Evolutionary conservation across 2,113 vertebrate species (phyloP), one percentile per base, ranked within the genome.

Genomic region (Manacus vitellinus): DNA sequence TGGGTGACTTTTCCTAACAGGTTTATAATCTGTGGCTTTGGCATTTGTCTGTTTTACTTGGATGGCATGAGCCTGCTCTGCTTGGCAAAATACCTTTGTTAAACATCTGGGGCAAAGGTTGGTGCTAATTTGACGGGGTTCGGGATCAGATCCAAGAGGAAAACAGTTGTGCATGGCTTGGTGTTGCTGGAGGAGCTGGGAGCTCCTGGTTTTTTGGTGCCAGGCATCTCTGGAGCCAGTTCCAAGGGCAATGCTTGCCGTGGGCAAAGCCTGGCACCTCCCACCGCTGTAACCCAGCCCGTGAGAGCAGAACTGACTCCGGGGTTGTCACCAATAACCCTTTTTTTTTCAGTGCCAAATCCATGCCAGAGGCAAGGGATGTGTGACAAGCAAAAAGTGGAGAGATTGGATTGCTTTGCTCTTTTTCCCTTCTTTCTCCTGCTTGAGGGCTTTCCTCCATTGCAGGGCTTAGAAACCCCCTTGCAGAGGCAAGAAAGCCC

Each of bases 91-190:
- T 52, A 84, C 80, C 84, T 46, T 43, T 49, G 19, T 59, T 68
- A 54, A 65, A 76, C 47, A 72, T 54, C 63, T 76, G 67, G 91
- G 92, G 75, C 71, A 82, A 79, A 92, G 62, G 58, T 52, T 62
- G 66, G 52, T 54, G 62, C 75, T 79, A 4, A 59, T 85, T 72
- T 79, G 71, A 51, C 4, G 0, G 47, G 18, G 11, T 25, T 83
- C 89, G 44, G 88, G 77, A 61, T 77, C 0, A 0, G 41, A 13
- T 80, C 73, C 85, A 81, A 81, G 49, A 52, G 6, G 28, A 67
- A 63, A 18, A 59, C 0, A 2, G 11, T 51, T 61, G 58, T 54
- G 30, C 1, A 0, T n/a, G 39, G 25, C 28, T 30, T 37, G 54
- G 17, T 63, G 63, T 61, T 80, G 52, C 55, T 85, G 65, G 81